A percentile compares a stretch with the other conserved stretches of the same genome.
These are phyloP conservation scores for Haliclona indistincta DNA, from an alignment of 37 sponge, comb jelly and placozoan genomes.

Conservation along the genomic window DNA sequence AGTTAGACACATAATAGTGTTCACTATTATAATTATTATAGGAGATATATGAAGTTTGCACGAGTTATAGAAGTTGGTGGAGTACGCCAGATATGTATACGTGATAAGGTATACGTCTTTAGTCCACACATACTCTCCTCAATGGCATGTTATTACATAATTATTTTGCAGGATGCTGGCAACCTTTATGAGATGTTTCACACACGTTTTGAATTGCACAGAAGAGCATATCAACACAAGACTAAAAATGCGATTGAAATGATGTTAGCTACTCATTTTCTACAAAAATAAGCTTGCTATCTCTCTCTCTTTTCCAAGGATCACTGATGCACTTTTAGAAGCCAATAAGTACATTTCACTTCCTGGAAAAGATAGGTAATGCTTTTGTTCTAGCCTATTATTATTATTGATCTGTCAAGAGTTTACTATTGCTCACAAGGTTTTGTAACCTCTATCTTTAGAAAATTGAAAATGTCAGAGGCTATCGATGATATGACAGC, in stretches of 20 bases:
- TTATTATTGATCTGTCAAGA: too few species aligned
- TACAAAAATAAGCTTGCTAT: too few species aligned
- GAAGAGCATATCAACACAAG: slow-evolving; percentile 96
- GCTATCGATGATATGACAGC: slow-evolving; percentile 78
- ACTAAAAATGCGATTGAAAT: slow-evolving; percentile 69
- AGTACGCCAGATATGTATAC: slow-evolving; percentile 72
- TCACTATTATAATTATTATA: too few species aligned
- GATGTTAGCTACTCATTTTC: slow-evolving; percentile 79
- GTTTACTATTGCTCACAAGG: too few species aligned
- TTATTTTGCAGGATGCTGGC: slow-evolving; percentile 72
- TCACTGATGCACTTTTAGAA: slow-evolving; percentile 66
- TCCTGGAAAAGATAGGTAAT: slow-evolving; percentile 61
- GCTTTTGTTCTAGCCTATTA: too few species aligned
- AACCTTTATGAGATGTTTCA: slow-evolving; percentile 97
- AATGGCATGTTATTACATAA: too few species aligned
- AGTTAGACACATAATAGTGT: too few species aligned
- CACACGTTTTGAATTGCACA: slow-evolving; percentile 78
- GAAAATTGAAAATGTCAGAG: slow-evolving; percentile 61
- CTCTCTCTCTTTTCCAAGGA: slow-evolving; percentile 38
- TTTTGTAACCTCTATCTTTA: too few species aligned
- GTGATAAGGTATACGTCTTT: slow-evolving; percentile 93
- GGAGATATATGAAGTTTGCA: slow-evolving; percentile 76
- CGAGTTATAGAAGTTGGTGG: slow-evolving; percentile 77
- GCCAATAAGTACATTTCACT: slow-evolving; percentile 53
- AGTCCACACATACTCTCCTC: too few species aligned